A percentile compares a stretch with the other conserved stretches of the same genome.
These are phyloP conservation scores for Eupithecia exiguata DNA, from an alignment of 2,888 invertebrate genomes.

Conservation along the genomic window DNA sequence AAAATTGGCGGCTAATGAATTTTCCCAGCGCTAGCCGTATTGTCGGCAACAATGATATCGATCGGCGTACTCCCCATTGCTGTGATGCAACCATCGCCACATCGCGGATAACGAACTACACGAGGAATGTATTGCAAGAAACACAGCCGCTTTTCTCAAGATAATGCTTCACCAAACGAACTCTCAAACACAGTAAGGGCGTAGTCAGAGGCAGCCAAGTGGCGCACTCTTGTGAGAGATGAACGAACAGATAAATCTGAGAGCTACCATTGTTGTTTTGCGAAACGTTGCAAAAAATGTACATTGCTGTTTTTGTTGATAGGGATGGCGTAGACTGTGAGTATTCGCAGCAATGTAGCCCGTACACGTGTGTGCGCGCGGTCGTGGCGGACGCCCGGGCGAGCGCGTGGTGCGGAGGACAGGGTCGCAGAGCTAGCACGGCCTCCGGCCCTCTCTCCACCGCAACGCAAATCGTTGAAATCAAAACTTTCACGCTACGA, in stretches of 20 bases:
- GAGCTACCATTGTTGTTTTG: conserved; percentile 45
- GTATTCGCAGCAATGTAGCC: conserved; percentile 30
- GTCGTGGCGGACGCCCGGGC: conserved; percentile 14
- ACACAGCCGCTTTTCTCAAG: conserved; percentile 59
- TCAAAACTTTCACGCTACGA: conserved; percentile 84
- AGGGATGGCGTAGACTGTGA: background rate
- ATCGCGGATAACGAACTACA: conserved; percentile 49
- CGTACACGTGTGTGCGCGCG: conserved; percentile 8
- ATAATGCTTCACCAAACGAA: conserved; percentile 69
- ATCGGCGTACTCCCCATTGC: conserved; percentile 74
- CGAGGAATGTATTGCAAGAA: conserved; percentile 69
- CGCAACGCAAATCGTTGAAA: conserved; percentile 84
- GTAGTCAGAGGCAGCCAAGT: conserved; percentile 76
- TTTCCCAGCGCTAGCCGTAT: conserved; percentile 57
- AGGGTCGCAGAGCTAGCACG: conserved; percentile 76
- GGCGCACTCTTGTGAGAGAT: conserved; percentile 83
- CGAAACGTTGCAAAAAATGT: conserved; percentile 39
- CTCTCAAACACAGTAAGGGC: conserved; percentile 73
- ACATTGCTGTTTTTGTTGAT: conserved; percentile 54
- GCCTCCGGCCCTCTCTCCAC: conserved; percentile 79
- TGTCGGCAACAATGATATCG: conserved; percentile 66
- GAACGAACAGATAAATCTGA: conserved; percentile 78
- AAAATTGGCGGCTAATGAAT: conserved; percentile 73
- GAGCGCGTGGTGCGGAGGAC: conserved; percentile 54
- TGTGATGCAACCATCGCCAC: conserved; percentile 51